phyloP scores from a whole-genome alignment of 2,888 invertebrate species.

The Scrobipalpa atriplicella region DNA sequence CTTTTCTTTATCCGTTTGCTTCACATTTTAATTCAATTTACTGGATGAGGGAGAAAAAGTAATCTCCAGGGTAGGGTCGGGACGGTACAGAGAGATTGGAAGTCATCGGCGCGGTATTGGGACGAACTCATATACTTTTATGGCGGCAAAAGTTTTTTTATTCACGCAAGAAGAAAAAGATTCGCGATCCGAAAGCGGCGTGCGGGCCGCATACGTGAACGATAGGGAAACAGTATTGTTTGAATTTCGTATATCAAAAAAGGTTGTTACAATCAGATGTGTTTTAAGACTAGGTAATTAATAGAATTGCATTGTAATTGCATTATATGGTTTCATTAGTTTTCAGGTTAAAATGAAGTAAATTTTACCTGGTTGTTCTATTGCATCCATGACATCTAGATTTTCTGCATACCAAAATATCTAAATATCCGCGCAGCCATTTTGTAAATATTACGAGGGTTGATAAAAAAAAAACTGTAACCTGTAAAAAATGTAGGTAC shows the following conservation, averaged over 20 bases:
- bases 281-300: too few species aligned
- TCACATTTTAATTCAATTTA: constrained; percentile 81
- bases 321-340: too few species aligned
- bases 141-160: constrained; percentile 76
- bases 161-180: constrained; percentile 75
- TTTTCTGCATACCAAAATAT: too few species aligned
- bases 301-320: too few species aligned
- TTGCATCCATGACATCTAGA: too few species aligned
- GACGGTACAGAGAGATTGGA: constrained; percentile 78
- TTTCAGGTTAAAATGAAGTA: too few species aligned
- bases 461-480: too few species aligned
- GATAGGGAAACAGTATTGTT: constrained; percentile 48
- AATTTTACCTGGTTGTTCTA: too few species aligned
- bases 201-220: constrained; percentile 65
- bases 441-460: too few species aligned
- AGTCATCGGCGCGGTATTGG: constrained; percentile 79
- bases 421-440: too few species aligned
- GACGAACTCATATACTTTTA: constrained; percentile 81
- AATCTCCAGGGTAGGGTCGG: constrained; percentile 78
- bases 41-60: constrained; percentile 79
- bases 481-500: too few species aligned
- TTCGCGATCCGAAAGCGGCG: constrained; percentile 61
- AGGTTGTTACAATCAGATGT: neutral
- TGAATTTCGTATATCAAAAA: constrained; percentile 5
- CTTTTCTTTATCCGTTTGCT: constrained; percentile 77